Evolutionary conservation across 2,888 invertebrate species (phyloP), one percentile per base, ranked within the genome.

Genomic region (Pasiphila rectangulata): DNA sequence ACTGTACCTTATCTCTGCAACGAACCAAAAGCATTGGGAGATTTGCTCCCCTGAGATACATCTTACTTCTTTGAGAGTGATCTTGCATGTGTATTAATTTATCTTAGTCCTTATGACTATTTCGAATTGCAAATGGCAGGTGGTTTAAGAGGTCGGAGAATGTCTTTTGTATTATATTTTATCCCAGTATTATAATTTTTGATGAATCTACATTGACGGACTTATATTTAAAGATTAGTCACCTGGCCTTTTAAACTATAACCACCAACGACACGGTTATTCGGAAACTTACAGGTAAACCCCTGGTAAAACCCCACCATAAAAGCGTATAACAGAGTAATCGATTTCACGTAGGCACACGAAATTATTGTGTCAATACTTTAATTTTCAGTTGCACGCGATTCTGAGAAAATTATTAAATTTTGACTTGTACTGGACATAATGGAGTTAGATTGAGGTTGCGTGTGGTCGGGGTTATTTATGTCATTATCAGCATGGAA

Each of bases 71-170:
- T 46, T 41, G 40, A 46, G 20, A 39, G 46, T 7, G 10, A 23
- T 30, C 36, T 46, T 46, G 15, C 30, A 41, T 36, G 19, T 41
- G 17, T 30, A 41, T 41, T 41, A 46, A 46, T 46, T 46, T 46
- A 16, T 41, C 46, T 35, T 20, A 30, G 37, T 24, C 36, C 15
- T 16, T 7, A 23, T 5, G 4, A 4, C 6, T n/a, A 21, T 21
- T 23, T 3, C 23, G 23, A 21, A 30, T 30, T 30, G 13, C 30
- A 37, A 40, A 27, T 38, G 13, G 27, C 42, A 36, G 4, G 37
- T 25, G 16, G 16, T 25, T 21, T 2, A 21, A 1, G 19, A 7
- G 2, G 7, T 21, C 21, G 4, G 6, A 4, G 21, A 21, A 6
- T 21, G 4, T 21, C 21, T 21, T 21, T n/a, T n/a, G n/a, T n/a